phyloP scores from a whole-genome alignment of 35 echinoderm and acorn worm species.

The Hemicentrotus pulcherrimus region DNA sequence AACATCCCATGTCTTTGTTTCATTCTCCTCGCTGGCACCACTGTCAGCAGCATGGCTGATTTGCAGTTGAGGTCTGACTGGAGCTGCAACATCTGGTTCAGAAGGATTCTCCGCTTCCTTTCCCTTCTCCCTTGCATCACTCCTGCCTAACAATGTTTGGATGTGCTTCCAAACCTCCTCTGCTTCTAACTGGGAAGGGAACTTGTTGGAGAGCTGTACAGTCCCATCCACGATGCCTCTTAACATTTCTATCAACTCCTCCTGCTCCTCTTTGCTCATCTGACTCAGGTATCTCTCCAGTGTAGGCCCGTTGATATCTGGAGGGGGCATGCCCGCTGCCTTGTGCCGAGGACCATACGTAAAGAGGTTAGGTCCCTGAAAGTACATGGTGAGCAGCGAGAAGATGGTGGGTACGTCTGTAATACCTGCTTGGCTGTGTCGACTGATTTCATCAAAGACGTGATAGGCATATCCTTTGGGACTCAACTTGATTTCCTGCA shows the following conservation, averaged over 20 bases:
- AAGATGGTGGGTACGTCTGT: slow-evolving; percentile 57
- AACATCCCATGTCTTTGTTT: background rate
- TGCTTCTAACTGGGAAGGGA: slow-evolving; percentile 27
- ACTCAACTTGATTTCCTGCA: slow-evolving; percentile 64
- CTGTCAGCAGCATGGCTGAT: background rate
- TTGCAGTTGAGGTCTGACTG: background rate
- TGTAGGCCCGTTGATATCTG: slow-evolving; percentile 63
- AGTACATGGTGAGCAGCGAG: slow-evolving; percentile 70
- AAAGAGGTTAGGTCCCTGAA: slow-evolving; percentile 75
- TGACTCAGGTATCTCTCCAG: slow-evolving; percentile 51
- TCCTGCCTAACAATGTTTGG: slow-evolving; percentile 31
- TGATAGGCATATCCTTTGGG: slow-evolving; percentile 73
- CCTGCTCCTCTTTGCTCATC: slow-evolving; percentile 64
- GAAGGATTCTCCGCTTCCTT: background rate
- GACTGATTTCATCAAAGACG: slow-evolving; percentile 80
- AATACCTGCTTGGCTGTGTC: slow-evolving; percentile 63
- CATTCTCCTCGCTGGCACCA: background rate
- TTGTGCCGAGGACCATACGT: slow-evolving; percentile 82
- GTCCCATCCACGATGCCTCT: slow-evolving; percentile 21
- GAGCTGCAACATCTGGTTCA: background rate
- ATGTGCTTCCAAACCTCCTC: slow-evolving; percentile 40
- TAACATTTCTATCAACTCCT: slow-evolving; percentile 73
- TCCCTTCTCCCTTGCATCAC: background rate
- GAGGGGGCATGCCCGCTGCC: slow-evolving; percentile 55
- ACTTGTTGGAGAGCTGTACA: slow-evolving; percentile 47